Base-by-base conservation (phyloP, 2,888 invertebrate genomes). In the Orthosia gracilis region DNA sequence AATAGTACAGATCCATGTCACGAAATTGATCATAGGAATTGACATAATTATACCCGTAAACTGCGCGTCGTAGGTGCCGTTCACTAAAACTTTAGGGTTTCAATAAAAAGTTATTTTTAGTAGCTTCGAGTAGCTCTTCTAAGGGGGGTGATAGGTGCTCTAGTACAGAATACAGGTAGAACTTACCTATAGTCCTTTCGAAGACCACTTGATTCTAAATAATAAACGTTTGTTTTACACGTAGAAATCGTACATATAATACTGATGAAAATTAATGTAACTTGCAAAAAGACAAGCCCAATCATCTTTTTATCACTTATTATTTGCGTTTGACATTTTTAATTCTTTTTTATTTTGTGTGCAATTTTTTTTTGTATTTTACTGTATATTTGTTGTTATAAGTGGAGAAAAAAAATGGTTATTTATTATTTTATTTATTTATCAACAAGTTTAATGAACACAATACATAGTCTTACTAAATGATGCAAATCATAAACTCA, bases 61-160 rank as follows among this genome's bases (percentile, higher is more conserved):
- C 63, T 58, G 57, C 80, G 78, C 77, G 86, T 81, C 84, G 73
- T 80, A 80, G 66, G 73, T 86, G 83, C 88, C 88, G 86, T 89
- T 87, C 89, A 89, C 84, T 85, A 87, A 88, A 85, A 85, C 83
- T 72, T 58, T 75, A n/a, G 82, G 77, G 75, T 80, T 84, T 73
- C 81, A 72, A 67, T 63, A 62, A 75, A 78, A 76, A 62, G 50
- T 76, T 77, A 13, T 58, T 63, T 66, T 76, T 79, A 84, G 76
- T 73, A 74, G 68, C 72, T 80, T 82, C 80, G 75, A 84, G 83
- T 84, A 77, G 82, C 80, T 81, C 83, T 70, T 75, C 65, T 71
- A 76, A 61, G 63, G 62, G 69, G 21, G 57, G 26, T 63, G 62
- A 68, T 57, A 45, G 13, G 21, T 40, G 1, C 40, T 40, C 40